These are phyloP conservation scores for Folsomia candida DNA, from an alignment of 2,888 invertebrate species.

Conservation along the genomic window DNA sequence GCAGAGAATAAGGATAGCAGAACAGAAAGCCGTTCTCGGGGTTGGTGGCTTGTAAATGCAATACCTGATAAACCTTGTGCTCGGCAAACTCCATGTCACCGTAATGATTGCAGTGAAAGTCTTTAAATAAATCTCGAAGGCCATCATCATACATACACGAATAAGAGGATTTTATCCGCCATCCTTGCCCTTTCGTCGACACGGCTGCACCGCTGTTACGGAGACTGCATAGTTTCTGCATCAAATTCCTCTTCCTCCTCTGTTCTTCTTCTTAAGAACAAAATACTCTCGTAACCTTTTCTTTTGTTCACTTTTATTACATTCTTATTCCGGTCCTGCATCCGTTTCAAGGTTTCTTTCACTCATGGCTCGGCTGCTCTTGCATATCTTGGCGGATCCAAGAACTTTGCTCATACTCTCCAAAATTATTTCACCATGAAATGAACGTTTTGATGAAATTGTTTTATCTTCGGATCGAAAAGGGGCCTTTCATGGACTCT, in stretches of 20 bases:
- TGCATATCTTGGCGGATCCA: neutral
- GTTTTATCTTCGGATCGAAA: too few relatives aligned
- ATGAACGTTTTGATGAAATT: neutral
- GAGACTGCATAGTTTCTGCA: neutral
- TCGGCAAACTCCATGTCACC: neutral
- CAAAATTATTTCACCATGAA: neutral
- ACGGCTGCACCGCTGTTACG: neutral
- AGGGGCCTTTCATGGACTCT: too few relatives aligned
- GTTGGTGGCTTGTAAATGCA: too few relatives aligned
- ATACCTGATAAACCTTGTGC: too few relatives aligned
- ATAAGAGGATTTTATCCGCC: too few relatives aligned
- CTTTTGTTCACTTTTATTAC: neutral
- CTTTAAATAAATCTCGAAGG: neutral
- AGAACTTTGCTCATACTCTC: neutral
- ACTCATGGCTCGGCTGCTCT: neutral
- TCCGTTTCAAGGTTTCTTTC: neutral
- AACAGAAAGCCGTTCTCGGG: too few relatives aligned
- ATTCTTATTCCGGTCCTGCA: neutral
- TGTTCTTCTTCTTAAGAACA: too few relatives aligned
- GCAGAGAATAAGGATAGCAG: too few relatives aligned
- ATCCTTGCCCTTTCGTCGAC: neutral
- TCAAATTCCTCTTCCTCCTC: neutral
- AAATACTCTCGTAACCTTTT: neutral
- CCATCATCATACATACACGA: too few relatives aligned
- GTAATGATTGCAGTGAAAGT: neutral